phyloP scores from a whole-genome alignment of 2,888 invertebrate genomes.

The Coecobrya sp. region DNA sequence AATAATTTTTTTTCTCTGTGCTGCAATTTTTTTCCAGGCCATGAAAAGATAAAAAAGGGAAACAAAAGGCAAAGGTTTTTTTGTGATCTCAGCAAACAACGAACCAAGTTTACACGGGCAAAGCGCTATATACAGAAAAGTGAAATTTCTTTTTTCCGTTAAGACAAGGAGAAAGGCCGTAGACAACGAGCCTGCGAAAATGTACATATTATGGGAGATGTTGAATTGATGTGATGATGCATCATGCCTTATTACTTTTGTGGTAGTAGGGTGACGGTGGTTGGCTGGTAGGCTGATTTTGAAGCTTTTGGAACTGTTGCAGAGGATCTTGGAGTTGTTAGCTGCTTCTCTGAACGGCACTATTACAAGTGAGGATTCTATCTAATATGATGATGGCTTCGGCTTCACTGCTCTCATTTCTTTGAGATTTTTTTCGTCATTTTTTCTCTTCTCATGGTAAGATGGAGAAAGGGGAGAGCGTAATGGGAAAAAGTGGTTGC shows the following conservation, averaged over 20 bases:
- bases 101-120: neutral
- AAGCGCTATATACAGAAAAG: neutral
- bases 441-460: neutral
- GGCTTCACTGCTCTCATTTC: conserved; percentile 56
- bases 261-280: conserved; percentile 2
- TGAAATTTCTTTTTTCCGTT: neutral
- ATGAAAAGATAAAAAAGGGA: conserved; percentile 7
- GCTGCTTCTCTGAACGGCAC: conserved; percentile 7
- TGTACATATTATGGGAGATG: conserved; percentile 15
- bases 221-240: conserved; percentile 55
- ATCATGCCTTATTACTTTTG: conserved; percentile 44
- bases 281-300: conserved; percentile 5
- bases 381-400: conserved; percentile 63
- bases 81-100: conserved; percentile 7
- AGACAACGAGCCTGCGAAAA: neutral
- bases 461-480: neutral
- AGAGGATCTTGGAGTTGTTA: conserved; percentile 31
- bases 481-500: conserved; percentile 40
- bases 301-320: conserved; percentile 2
- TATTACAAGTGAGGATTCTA: conserved; percentile 46
- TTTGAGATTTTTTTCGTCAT: conserved; percentile 47
- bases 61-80: conserved; percentile 7
- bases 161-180: neutral
- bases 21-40: neutral
- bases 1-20: neutral